A percentile compares a stretch with the other conserved stretches of the same genome.
phyloP scores from a whole-genome alignment of 1,140 invertebrate genomes.

The Tetramorium simillimum region DNA sequence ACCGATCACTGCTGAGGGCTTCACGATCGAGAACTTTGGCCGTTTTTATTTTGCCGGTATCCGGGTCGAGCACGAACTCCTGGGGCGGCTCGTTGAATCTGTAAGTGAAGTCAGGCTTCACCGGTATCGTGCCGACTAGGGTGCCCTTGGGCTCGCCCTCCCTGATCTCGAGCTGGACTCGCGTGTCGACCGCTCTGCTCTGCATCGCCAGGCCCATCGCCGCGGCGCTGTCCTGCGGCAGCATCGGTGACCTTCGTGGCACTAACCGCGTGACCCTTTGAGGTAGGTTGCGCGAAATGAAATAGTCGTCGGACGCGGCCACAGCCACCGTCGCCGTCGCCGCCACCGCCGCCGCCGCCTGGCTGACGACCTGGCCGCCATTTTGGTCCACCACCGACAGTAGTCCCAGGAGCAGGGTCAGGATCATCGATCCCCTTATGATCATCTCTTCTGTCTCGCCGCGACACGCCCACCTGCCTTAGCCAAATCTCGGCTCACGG shows the following conservation, averaged over 20 bases:
- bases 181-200: slow-evolving; percentile 93
- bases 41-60: slow-evolving; percentile 93
- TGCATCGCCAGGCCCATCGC: slow-evolving; percentile 89
- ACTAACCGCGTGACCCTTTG: slow-evolving; percentile 82
- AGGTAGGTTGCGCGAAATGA: slow-evolving; percentile 62
- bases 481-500: slow-evolving; percentile 63
- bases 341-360: slow-evolving; percentile 31
- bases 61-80: slow-evolving; percentile 93
- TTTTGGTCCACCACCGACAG: slow-evolving; percentile 75
- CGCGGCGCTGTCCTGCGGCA: slow-evolving; percentile 77
- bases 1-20: slow-evolving; percentile 90
- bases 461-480: slow-evolving; percentile 69
- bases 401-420: slow-evolving; percentile 79
- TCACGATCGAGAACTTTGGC: slow-evolving; percentile 93
- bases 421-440: slow-evolving; percentile 76
- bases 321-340: slow-evolving; percentile 55
- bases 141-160: slow-evolving; percentile 94
- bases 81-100: slow-evolving; percentile 95
- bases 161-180: slow-evolving; percentile 93
- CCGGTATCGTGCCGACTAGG: slow-evolving; percentile 93
- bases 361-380: slow-evolving; percentile 69
- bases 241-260: slow-evolving; percentile 81
- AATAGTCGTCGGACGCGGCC: slow-evolving; percentile 45
- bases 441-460: slow-evolving; percentile 75
- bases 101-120: slow-evolving; percentile 94